These are phyloP conservation scores for Cryptotermes secundus DNA, from an alignment of 1,140 invertebrate genomes.

Conservation along the genomic window DNA sequence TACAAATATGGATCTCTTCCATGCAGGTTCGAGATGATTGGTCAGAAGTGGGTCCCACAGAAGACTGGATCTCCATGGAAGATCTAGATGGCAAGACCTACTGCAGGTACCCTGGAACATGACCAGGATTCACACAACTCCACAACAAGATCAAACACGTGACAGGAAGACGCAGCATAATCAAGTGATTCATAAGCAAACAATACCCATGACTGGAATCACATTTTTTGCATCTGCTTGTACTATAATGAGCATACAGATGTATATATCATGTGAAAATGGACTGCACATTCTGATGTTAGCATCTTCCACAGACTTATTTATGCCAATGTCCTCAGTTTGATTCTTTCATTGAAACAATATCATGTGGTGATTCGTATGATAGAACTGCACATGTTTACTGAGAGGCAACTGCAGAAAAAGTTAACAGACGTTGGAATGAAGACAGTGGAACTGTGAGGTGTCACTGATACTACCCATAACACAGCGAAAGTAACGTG, in stretches of 20 bases:
- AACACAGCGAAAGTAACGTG: too few relatives aligned
- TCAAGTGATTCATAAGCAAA: neutral
- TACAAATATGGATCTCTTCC: neutral
- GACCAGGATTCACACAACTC: slow-evolving; percentile 33
- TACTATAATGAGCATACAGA: neutral
- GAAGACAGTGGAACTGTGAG: too few relatives aligned
- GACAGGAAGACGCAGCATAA: neutral
- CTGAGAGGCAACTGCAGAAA: too few relatives aligned
- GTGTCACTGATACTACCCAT: too few relatives aligned
- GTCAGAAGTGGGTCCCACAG: slow-evolving; percentile 47
- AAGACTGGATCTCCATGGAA: slow-evolving; percentile 60
- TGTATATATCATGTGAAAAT: neutral
- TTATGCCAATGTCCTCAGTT: neutral
- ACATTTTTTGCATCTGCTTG: neutral
- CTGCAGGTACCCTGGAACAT: slow-evolving; percentile 58
- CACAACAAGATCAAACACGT: neutral
- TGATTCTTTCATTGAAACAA: neutral
- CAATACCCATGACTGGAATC: neutral
- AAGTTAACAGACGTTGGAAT: too few relatives aligned
- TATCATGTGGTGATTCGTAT: too few relatives aligned
- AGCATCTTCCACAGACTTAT: neutral
- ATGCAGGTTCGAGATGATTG: slow-evolving; percentile 35
- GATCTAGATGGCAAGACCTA: slow-evolving; percentile 59
- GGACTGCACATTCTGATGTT: neutral
- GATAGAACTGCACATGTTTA: too few relatives aligned